Base-by-base conservation (phyloP, 2,113 vertebrate species). In the Podocnemis expansa region DNA sequence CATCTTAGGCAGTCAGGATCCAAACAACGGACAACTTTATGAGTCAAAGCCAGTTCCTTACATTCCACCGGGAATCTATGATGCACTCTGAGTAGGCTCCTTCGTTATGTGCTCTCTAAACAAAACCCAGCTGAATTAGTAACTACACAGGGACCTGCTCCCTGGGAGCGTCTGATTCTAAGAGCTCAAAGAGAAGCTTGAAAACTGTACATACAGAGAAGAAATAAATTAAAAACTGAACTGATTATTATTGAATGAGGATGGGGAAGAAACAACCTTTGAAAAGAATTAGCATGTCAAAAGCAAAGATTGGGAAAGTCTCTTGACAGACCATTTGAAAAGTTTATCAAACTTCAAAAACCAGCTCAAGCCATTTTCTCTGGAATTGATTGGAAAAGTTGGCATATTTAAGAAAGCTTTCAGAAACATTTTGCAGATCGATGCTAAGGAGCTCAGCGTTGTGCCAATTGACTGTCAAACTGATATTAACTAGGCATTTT, bases 371-470 rank as follows among this genome's bases (percentile, higher is more conserved):
- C 51, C 19, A 70, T 94, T 96, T 95, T 85, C 96, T 93, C 89
- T 80, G 52, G 38, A 91, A 97, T 51, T 96, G 96, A 96, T 97
- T 95, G 89, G 97, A 88, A 87, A 95, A 95, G 89, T 85, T 98
- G 96, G 93, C 97, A 96, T 92, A 93, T 96, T 97, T 95, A 95
- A 96, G 94, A 97, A 97, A 95, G 96, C 94, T 81, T 96, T 96
- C 96, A 94, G 97, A 95, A 97, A 86, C 78, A 25, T 96, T 98
- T 97, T 96, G 93, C 5, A 49, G 95, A 97, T 97, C 97, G 21
- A 93, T 98, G 97, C 92, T 97, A 96, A 98, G 1, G 94, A 96
- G 88, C 91, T 58, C 3, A 87, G 90, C 52, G 10, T 86, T 27
- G 58, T 51, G 94, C 98, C 97, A 96, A 73, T 95, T 96, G 96